Evolutionary conservation across 2,113 vertebrate species (phyloP).

Genomic region (Amphiprion percula): DNA sequence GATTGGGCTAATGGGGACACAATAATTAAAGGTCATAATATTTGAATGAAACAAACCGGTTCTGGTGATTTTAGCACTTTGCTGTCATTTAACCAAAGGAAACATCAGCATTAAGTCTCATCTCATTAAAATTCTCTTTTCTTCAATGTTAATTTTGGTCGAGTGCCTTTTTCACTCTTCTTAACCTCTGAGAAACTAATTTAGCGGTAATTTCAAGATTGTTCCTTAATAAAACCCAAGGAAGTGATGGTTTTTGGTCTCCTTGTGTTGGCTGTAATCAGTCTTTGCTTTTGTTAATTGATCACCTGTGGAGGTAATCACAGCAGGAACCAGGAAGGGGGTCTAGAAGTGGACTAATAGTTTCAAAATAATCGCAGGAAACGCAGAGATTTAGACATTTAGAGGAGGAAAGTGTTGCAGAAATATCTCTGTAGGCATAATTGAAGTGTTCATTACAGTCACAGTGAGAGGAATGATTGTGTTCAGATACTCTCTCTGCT

Average conservation of each 20-base stretch:
- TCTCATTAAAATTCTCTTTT: neutral
- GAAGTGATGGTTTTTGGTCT: neutral
- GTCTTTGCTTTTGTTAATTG: neutral
- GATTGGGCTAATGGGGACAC: slow-evolving; percentile 52
- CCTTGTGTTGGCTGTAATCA: too few species aligned
- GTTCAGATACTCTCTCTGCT: slow-evolving; percentile 69
- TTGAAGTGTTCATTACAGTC: slow-evolving; percentile 67
- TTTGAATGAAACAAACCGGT: slow-evolving; percentile 48
- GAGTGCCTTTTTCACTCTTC: too few species aligned
- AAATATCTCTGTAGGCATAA: slow-evolving; percentile 56
- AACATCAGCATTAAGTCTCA: neutral
- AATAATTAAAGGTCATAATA: slow-evolving; percentile 56
- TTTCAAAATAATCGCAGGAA: neutral
- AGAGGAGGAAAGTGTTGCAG: neutral
- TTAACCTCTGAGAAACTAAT: too few species aligned
- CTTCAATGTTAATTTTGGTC: too few species aligned
- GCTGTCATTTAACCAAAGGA: slow-evolving; percentile 18
- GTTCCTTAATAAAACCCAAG: neutral
- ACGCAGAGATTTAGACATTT: neutral
- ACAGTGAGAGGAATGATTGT: slow-evolving; percentile 58
- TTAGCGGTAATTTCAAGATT: neutral
- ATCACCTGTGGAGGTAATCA: neutral
- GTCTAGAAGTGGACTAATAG: slow-evolving; percentile 4
- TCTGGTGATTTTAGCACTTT: slow-evolving; percentile 11
- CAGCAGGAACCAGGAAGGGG: neutral